phyloP scores from a whole-genome alignment of 1,140 invertebrate genomes.

The Pogonomyrmex californicus region DNA sequence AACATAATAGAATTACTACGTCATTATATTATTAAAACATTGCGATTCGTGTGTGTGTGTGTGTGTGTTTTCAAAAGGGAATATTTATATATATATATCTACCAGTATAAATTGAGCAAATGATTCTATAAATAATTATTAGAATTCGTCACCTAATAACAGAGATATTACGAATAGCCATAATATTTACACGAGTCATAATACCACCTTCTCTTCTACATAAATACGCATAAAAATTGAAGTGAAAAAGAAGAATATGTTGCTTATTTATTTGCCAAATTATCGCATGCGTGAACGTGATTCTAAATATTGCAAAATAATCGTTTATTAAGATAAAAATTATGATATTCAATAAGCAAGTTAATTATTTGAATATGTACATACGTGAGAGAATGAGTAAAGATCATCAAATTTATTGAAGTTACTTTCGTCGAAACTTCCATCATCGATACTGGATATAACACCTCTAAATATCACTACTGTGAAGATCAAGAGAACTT shows the following conservation, averaged over 20 bases:
- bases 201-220: too few species aligned
- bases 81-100: too few species aligned
- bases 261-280: background rate
- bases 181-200: too few species aligned
- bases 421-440: conserved; percentile 22
- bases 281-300: background rate
- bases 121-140: too few species aligned
- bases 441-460: conserved; percentile 27
- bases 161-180: too few species aligned
- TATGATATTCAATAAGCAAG: background rate
- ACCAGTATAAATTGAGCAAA: too few species aligned
- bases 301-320: background rate
- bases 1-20: background rate
- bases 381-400: background rate
- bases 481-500: conserved; percentile 18
- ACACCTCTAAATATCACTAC: conserved; percentile 35
- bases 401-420: conserved; percentile 19
- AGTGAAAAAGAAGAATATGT: background rate
- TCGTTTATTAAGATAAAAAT: background rate
- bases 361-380: background rate
- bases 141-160: too few species aligned
- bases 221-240: too few species aligned
- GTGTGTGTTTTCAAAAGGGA: too few species aligned
- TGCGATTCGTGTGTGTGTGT: background rate
- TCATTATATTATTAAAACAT: background rate